Evolutionary conservation across 2,113 vertebrate species (phyloP), one percentile per base, ranked within the genome.

Genomic region (Puffinus mauretanicus): DNA sequence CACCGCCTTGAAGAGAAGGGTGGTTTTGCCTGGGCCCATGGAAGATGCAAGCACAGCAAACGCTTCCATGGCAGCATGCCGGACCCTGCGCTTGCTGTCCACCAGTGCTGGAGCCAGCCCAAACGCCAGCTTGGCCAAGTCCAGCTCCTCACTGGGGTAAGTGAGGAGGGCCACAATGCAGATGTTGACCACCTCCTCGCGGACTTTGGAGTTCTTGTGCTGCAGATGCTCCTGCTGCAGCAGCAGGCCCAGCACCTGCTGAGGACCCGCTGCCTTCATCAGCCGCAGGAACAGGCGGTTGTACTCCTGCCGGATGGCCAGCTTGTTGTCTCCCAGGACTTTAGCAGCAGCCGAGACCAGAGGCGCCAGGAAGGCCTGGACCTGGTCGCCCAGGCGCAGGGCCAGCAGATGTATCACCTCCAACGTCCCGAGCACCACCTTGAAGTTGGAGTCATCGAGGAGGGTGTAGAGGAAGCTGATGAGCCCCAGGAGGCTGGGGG

Each of bases 371-470:
- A 98, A 98, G 77, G 91, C 90, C 16, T 97, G 98, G 34, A 98
- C 97, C 36, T 91, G 97, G 13, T 91, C 83, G 29, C 98, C 98
- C 55, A 99, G 97, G 82, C 98, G 98, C 91, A 97, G 88, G 71
- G 99, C 98, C 36, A 99, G 97, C 64, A 99, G 72, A 54, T 98
- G 98, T 32, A 98, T 97, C 86, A 98, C 98, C 90, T 99, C 98
- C 88, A 99, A 97, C 3, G 99, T 98, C 69, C 99, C 98, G 11
- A 98, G 98, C 86, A 99, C 97, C 52, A 98, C 99, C 97, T 98
- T 98, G 95, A 99, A 99, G 97, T 99, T 99, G 73, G 97, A 98
- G 95, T 99, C 98, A 5, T 98, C 96, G 16, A 99, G 97, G 54
- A 99, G 98, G 22, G 64, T 97, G 27, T 97, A 96, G 46, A 99